phyloP scores from a whole-genome alignment of 2,113 vertebrate species.

The Oncorhynchus tshawytscha region DNA sequence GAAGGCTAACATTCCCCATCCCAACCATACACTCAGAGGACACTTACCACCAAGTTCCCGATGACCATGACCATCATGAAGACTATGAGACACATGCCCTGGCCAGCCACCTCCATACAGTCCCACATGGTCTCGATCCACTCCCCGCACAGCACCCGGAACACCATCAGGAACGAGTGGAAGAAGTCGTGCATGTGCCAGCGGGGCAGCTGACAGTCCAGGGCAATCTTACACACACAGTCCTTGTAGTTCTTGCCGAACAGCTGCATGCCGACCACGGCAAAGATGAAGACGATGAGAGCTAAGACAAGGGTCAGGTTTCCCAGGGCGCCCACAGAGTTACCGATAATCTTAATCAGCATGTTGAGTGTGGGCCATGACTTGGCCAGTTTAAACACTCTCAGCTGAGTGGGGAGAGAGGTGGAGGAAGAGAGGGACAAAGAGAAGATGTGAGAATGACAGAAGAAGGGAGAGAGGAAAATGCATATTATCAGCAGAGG shows the following conservation, averaged over 20 bases:
- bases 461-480: slow-evolving; percentile 62
- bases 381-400: slow-evolving; percentile 98
- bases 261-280: slow-evolving; percentile 98
- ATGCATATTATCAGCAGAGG: background rate
- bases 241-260: slow-evolving; percentile 98
- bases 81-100: slow-evolving; percentile 94
- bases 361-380: slow-evolving; percentile 99
- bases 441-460: slow-evolving; percentile 1
- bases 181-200: slow-evolving; percentile 99
- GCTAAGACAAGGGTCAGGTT: slow-evolving; percentile 97
- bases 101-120: slow-evolving; percentile 98
- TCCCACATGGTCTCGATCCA: slow-evolving; percentile 99
- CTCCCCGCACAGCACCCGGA: slow-evolving; percentile 95
- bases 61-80: slow-evolving; percentile 99
- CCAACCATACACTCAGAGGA: slow-evolving; percentile 68
- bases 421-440: slow-evolving; percentile 1
- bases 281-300: slow-evolving; percentile 99
- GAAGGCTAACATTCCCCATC: slow-evolving; percentile 91
- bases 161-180: slow-evolving; percentile 98
- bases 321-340: slow-evolving; percentile 96
- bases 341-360: slow-evolving; percentile 99
- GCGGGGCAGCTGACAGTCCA: slow-evolving; percentile 84
- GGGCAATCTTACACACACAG: slow-evolving; percentile 94
- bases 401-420: slow-evolving; percentile 67
- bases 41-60: slow-evolving; percentile 95